Evolutionary conservation across 2,113 vertebrate genomes (phyloP).

Genomic region (Myocastor coypus): DNA sequence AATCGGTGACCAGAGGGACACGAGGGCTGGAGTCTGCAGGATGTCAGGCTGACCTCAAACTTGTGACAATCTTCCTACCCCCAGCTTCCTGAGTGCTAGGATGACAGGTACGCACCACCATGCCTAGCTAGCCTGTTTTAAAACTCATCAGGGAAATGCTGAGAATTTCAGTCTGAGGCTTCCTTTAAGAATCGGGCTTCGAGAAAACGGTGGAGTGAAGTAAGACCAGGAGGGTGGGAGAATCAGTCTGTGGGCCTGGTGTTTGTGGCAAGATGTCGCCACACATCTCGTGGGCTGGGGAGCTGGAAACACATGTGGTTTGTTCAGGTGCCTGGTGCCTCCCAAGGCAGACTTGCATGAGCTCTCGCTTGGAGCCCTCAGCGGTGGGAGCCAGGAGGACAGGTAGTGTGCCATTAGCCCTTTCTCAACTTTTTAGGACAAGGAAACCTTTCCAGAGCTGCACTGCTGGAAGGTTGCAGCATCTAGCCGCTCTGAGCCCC

Average conservation of each 20-base stretch:
- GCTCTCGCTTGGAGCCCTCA: not conserved
- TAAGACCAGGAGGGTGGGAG: not conserved
- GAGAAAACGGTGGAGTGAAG: not conserved
- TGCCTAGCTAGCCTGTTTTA: not conserved
- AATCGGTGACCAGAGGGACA: fast-evolving
- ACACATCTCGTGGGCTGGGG: not conserved
- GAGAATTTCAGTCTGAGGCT: not conserved
- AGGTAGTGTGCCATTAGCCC: not conserved
- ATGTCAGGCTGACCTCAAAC: not conserved
- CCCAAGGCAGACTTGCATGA: not conserved
- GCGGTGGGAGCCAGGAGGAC: not conserved
- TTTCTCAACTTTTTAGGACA: not conserved
- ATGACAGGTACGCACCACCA: not conserved
- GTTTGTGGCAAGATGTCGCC: not conserved
- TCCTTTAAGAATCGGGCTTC: not conserved
- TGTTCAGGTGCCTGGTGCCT: constrained; percentile 14
- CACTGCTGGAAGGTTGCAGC: not conserved
- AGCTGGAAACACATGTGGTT: not conserved
- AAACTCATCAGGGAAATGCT: fast-evolving
- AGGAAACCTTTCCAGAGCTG: not conserved
- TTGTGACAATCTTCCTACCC: not conserved
- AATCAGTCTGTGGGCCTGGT: not conserved
- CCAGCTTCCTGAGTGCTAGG: not conserved
- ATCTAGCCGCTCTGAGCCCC: not conserved
- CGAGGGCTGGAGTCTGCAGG: fast-evolving